These are phyloP conservation scores for Tragelaphus scriptus DNA, from an alignment of 2,113 vertebrate genomes.

Conservation along the genomic window DNA sequence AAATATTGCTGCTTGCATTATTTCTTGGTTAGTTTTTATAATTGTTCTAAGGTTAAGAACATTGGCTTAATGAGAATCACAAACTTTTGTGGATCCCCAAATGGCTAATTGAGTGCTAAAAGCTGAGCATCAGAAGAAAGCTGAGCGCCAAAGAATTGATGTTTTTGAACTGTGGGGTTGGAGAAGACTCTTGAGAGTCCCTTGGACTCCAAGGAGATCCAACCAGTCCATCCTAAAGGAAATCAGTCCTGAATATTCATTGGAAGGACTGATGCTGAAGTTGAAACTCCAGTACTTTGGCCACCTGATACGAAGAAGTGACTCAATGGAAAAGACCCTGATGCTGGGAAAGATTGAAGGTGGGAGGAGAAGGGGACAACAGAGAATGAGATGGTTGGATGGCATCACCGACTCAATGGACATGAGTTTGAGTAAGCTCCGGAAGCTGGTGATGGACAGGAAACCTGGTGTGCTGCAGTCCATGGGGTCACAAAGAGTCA, in stretches of 20 bases:
- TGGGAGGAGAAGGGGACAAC: fast-evolving
- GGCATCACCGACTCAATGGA: background rate
- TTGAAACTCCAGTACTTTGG: background rate
- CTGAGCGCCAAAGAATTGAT: background rate
- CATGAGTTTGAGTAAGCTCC: background rate
- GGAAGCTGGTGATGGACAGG: background rate
- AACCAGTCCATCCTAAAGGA: background rate
- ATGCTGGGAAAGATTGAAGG: background rate
- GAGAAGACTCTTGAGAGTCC: background rate
- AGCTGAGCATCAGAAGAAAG: background rate
- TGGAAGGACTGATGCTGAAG: background rate
- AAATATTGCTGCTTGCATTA: background rate
- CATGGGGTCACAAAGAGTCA: background rate
- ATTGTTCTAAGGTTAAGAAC: background rate
- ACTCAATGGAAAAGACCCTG: background rate
- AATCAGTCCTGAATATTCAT: background rate
- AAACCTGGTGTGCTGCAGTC: background rate
- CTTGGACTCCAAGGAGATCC: background rate
- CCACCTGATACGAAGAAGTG: background rate
- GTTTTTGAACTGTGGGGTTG: background rate
- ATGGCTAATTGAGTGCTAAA: background rate
- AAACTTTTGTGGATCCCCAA: background rate
- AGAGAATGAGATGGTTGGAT: background rate
- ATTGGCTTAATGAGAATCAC: background rate
- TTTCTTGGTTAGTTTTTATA: background rate